These are phyloP conservation scores for Amphipoea lucens DNA, from an alignment of 2,888 invertebrate species.

Conservation along the genomic window DNA sequence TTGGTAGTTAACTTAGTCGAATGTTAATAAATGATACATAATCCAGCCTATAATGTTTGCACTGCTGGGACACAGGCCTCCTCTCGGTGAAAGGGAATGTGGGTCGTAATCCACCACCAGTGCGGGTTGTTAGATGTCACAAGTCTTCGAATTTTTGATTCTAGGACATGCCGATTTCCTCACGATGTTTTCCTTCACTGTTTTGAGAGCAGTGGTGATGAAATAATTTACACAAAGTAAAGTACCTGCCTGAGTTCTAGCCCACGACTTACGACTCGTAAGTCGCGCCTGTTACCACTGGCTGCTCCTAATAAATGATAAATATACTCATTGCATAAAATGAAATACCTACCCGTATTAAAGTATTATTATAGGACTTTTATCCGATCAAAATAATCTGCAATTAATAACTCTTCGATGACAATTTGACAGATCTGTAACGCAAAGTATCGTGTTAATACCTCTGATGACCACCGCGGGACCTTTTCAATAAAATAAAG, in stretches of 20 bases:
- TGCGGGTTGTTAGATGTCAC: neutral
- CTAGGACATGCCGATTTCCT: neutral
- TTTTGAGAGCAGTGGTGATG: neutral
- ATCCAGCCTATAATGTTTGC: neutral
- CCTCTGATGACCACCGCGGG: constrained; percentile 56
- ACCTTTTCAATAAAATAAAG: constrained; percentile 55
- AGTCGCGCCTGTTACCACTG: too few species aligned
- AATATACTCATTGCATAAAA: neutral
- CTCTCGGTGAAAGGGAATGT: neutral
- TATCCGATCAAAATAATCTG: constrained; percentile 62
- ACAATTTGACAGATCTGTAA: constrained; percentile 64
- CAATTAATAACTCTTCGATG: constrained; percentile 64
- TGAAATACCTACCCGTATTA: neutral
- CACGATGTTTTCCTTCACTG: neutral
- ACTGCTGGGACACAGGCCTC: neutral
- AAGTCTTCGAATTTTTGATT: neutral
- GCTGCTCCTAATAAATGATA: neutral
- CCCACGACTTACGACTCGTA: too few species aligned
- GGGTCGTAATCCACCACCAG: neutral
- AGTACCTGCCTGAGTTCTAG: neutral
- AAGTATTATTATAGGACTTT: constrained; percentile 30
- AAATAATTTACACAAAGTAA: neutral
- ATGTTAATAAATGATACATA: neutral
- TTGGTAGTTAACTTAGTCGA: neutral
- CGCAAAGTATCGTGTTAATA: constrained; percentile 59